A percentile compares a stretch with the other conserved stretches of the same genome.
Evolutionary conservation across 2,113 vertebrate genomes (phyloP).

Genomic region (Heteronetta atricapilla): DNA sequence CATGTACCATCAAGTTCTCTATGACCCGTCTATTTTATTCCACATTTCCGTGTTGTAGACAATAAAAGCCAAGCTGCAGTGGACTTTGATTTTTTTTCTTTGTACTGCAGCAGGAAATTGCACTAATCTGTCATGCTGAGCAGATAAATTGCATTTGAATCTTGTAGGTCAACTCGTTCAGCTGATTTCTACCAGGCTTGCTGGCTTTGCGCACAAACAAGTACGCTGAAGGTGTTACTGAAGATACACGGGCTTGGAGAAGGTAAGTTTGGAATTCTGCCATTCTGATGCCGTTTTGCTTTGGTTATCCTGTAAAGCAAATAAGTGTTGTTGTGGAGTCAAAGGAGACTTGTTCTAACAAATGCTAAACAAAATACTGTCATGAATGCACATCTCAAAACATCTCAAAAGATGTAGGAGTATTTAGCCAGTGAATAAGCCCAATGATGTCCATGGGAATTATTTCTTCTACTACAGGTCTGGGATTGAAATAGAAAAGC

Average conservation of each 20-base stretch:
- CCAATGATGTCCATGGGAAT: not conserved
- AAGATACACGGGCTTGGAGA: not conserved
- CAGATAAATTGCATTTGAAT: not conserved
- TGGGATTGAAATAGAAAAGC: not conserved
- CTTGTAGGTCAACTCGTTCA: not conserved
- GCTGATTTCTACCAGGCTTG: not conserved
- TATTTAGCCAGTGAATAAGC: not conserved
- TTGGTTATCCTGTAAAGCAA: not conserved
- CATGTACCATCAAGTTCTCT: not conserved
- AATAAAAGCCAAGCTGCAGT: not conserved
- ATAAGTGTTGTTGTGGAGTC: not conserved
- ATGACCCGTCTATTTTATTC: not conserved
- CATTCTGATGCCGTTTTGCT: not conserved
- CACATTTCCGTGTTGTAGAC: not conserved
- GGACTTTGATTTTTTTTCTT: slow-evolving; percentile 2
- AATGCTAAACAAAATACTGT: not conserved
- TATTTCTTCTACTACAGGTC: not conserved
- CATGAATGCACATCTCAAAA: not conserved
- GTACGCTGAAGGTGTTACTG: not conserved
- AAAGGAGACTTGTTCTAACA: not conserved
- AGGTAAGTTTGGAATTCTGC: not conserved
- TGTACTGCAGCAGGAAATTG: not conserved
- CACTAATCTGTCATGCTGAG: not conserved
- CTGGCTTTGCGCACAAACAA: fast-evolving
- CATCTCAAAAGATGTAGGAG: not conserved